Conservation (phyloP, 1,140 invertebrate species). For the Drosophila pruinosa region DNA sequence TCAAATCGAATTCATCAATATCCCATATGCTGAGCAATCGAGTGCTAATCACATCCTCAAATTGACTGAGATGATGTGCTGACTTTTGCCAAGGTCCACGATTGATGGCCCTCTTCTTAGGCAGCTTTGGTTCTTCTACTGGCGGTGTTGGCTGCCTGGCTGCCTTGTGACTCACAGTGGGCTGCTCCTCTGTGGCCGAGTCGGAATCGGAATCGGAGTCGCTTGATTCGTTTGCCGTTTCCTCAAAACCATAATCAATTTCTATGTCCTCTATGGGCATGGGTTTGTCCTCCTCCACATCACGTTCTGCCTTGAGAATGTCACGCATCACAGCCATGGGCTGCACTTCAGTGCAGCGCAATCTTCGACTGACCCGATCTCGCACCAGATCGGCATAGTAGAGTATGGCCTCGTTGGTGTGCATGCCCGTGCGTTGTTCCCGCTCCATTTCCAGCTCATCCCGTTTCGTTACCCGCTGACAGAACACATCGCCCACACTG, state of each 20-base stretch:
- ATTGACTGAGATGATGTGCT: conserved; percentile 32
- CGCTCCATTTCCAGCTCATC: conserved; percentile 28
- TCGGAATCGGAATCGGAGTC: conserved; percentile 2
- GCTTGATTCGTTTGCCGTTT: not conserved
- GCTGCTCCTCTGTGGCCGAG: conserved; percentile 3
- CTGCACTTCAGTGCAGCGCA: conserved; percentile 45
- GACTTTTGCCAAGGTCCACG: conserved; percentile 68
- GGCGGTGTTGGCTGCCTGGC: not conserved
- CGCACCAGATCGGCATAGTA: conserved; percentile 35
- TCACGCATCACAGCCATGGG: conserved; percentile 33
- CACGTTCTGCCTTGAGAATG: conserved; percentile 26
- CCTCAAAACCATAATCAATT: conserved; percentile 54
- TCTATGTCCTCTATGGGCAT: conserved; percentile 37
- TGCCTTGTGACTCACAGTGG: not conserved
- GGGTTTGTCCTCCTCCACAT: conserved; percentile 31
- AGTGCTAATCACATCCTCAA: conserved; percentile 38
- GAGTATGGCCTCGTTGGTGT: conserved; percentile 35
- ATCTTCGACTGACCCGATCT: not conserved
- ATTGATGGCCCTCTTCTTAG: conserved; percentile 14
- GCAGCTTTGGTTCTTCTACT: not conserved
- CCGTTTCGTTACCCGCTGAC: conserved; percentile 42
- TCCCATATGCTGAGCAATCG: conserved; percentile 55
- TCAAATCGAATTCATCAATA: conserved; percentile 58
- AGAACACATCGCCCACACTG: conserved; percentile 53
- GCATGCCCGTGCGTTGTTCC: conserved; percentile 46